phyloP scores from a whole-genome alignment of 2,113 vertebrate genomes.

The Lampris megalopsis region DNA sequence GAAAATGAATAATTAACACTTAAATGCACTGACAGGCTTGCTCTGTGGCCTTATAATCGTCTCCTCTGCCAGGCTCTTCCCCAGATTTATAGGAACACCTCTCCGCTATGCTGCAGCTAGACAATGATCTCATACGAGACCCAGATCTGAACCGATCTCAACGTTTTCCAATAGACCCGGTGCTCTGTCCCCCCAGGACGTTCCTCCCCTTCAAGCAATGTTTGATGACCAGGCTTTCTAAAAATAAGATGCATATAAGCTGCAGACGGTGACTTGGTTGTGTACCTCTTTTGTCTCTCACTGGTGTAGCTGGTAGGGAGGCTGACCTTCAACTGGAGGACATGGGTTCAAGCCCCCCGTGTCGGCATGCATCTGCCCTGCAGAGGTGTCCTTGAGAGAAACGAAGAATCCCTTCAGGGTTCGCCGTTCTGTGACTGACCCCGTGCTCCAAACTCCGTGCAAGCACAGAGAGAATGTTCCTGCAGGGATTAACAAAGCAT shows the following conservation, averaged over 20 bases:
- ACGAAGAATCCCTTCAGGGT: background rate
- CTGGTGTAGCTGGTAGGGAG: background rate
- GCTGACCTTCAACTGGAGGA: background rate
- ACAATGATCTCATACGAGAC: slow-evolving; percentile 66
- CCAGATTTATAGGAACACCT: slow-evolving; percentile 65
- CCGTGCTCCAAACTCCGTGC: too few relatives aligned
- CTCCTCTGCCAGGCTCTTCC: slow-evolving; percentile 64
- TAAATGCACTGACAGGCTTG: slow-evolving; percentile 76
- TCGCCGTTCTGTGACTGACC: too few relatives aligned
- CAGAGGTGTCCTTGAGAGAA: background rate
- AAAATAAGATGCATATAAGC: too few relatives aligned
- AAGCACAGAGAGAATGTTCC: too few relatives aligned
- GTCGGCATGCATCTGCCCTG: background rate
- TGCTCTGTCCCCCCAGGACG: slow-evolving; percentile 16
- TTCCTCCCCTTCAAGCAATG: slow-evolving; percentile 30
- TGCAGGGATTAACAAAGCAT: too few relatives aligned
- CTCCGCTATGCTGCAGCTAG: slow-evolving; percentile 44
- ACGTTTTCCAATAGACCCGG: slow-evolving; percentile 18
- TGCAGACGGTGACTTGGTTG: too few relatives aligned
- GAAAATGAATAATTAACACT: slow-evolving; percentile 82
- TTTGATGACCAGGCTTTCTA: slow-evolving; percentile 12
- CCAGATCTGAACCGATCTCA: slow-evolving; percentile 39
- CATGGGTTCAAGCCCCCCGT: background rate
- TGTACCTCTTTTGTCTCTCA: background rate
- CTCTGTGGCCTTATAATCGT: slow-evolving; percentile 68